A percentile compares a stretch with the other conserved stretches of the same genome.
These are phyloP conservation scores for Ophion slaviceki DNA, from an alignment of 2,888 invertebrate genomes.

Conservation along the genomic window DNA sequence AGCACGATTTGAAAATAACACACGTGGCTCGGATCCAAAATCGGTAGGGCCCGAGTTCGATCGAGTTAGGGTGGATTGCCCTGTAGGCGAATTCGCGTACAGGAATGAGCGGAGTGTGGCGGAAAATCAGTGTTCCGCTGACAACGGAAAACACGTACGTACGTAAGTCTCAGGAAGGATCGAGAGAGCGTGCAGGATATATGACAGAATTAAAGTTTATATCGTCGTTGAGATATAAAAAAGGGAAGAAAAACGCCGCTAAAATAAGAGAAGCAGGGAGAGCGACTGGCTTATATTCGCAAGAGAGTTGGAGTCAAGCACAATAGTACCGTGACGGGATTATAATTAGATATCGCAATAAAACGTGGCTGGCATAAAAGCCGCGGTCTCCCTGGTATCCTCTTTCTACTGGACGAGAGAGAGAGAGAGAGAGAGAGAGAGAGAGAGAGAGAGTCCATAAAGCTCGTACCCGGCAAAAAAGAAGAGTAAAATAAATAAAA, in stretches of 20 bases:
- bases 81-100: background rate
- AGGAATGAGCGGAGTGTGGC: slow-evolving; percentile 16
- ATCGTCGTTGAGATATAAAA: slow-evolving; percentile 42
- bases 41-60: slow-evolving; percentile 1
- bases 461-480: slow-evolving; percentile 64
- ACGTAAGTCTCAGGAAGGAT: slow-evolving; percentile 51
- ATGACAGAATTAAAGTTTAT: slow-evolving; percentile 51
- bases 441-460: slow-evolving; percentile 56
- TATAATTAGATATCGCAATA: slow-evolving; percentile 70
- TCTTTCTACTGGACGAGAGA: slow-evolving; percentile 10
- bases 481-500: slow-evolving; percentile 33
- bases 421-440: no score
- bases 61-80: slow-evolving; percentile 10
- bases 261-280: slow-evolving; percentile 32
- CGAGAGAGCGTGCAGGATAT: slow-evolving; percentile 51
- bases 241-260: slow-evolving; percentile 32
- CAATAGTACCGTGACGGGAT: slow-evolving; percentile 67
- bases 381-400: slow-evolving; percentile 46
- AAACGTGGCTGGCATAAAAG: slow-evolving; percentile 72
- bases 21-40: background rate
- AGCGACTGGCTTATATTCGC: slow-evolving; percentile 54
- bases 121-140: slow-evolving; percentile 56
- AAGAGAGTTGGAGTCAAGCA: slow-evolving; percentile 59
- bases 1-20: background rate
- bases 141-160: slow-evolving; percentile 57